Evolutionary conservation across 2,888 invertebrate genomes (phyloP), one percentile per base, ranked within the genome.

Genomic region (Falcaria lacertinaria): DNA sequence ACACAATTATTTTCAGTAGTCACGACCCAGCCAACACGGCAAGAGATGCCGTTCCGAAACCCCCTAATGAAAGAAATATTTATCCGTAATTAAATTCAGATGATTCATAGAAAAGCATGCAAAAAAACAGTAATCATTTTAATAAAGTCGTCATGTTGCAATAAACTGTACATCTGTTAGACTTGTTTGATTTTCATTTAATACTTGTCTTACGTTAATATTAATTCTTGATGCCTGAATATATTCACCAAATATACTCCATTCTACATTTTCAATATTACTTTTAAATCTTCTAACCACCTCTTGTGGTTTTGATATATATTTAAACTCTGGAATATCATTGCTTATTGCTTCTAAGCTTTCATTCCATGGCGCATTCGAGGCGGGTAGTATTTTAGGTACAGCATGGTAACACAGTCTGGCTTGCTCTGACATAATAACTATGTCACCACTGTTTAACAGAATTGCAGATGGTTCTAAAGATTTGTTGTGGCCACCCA

Each of bases 351-450:
- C 22, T 11, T 44, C 42, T 14, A 47, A 37, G 15, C 49, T 39
- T 41, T 65, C 43, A 44, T 80, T 77, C 93, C 93, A 94, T 6
- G 90, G 82, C 39, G 75, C 61, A 1, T 62, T 57, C 3, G 65
- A 47, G 0, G 91, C 74, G 41, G 90, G 80, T 54, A 96, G 67
- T 63, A 99, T 95, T 80, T 93, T 94, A 1, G 99, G 99, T 0
- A 99, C 95, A 2, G 97, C 98, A 80, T 99, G 99, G 79, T 97
- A 98, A 56, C 94, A 94, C 1, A 97, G 87, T 42, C 99, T 91
- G 1, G 97, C 94, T 57, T 92, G 90, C 48, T 93, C 94, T 2
- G 95, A 94, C 99, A 99, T 98, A 0, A 99, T 83, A 25, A 97
- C 83, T 42, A 98, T 90, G 80, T 99, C 99, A 0, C 99, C 99